phyloP scores from a whole-genome alignment of 2,797 vertebrate genomes.

The Hydrophis major region DNA sequence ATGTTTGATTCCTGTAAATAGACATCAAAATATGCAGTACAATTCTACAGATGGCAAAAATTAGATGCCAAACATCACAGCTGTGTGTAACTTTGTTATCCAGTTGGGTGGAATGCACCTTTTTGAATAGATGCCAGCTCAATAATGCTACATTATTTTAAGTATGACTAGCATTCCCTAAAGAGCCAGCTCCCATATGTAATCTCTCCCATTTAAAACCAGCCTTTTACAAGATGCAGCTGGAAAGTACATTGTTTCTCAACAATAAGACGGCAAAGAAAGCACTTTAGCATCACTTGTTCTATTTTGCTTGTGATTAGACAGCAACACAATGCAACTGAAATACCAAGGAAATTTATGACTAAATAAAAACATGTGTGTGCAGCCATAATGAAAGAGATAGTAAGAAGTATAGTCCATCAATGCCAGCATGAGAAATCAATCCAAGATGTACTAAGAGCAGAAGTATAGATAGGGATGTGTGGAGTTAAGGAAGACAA shows the following conservation, averaged over 20 bases:
- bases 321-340: neutral
- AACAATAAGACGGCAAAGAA: constrained; percentile 4
- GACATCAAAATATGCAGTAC: constrained; percentile 14
- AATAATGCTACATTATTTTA: constrained; percentile 44
- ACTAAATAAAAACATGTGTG: neutral
- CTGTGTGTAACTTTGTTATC: constrained; percentile 28
- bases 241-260: constrained; percentile 40
- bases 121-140: constrained; percentile 38
- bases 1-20: constrained; percentile 32
- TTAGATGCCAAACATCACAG: constrained; percentile 34
- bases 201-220: constrained; percentile 12
- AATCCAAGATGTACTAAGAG: neutral
- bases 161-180: constrained; percentile 34
- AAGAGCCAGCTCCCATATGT: neutral
- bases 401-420: neutral
- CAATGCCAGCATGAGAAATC: neutral
- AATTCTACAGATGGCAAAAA: constrained; percentile 19
- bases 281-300: neutral
- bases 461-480: neutral
- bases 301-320: neutral
- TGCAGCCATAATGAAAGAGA: neutral
- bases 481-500: neutral
- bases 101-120: constrained; percentile 24
- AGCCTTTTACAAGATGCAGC: constrained; percentile 37
- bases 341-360: neutral